Base-by-base conservation (phyloP, 2,113 vertebrate species). In the Datnioides undecimradiatus region DNA sequence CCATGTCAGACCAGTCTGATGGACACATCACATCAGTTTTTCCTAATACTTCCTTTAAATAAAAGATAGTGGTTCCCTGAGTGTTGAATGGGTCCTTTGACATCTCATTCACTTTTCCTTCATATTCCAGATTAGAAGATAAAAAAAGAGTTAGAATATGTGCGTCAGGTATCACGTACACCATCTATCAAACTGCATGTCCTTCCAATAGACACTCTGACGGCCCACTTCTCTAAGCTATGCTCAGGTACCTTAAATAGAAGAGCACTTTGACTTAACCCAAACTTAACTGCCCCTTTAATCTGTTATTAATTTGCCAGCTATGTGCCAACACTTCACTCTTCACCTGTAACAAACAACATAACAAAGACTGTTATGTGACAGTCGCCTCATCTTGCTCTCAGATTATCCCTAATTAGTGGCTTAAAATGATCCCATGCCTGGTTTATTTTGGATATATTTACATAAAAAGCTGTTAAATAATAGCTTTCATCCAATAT, bases 351-450 rank as follows among this genome's bases (percentile, higher is more conserved):
- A 38, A 48, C 31, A 46, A 64, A 45, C 40, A 55, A 64, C 65
- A 41, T 13, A 36, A 36, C 6, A 79, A 66, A 59, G 49, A 58
- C 41, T 40, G 60, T 59, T 34, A 36, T 23, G 23, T 59, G 29
- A 25, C 55, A 25, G 12, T 21, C 25, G 76, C 31, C 48, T 48
- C 16, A 5, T 67, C 67, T 38, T 3, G 40, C 41, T 67, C n/a
- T 23, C 8, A 21, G 79, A 69, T 73, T 68, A 77, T 63, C 48
- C 12, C 41, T 23, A 10, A 64, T 62, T n/a, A 23, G 17, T 29
- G 43, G 25, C 10, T 52, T 40, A 45, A 74, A 2, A 12, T 19
- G 17, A 62, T 1, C 41, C 1, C 6, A 7, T 21, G 51, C 16
- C 29, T 25, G 48, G 13, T 29, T 67, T 72, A 57, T 49, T 33